Evolutionary conservation across 2,888 invertebrate genomes (phyloP).

Genomic region (Laspeyria flexula): DNA sequence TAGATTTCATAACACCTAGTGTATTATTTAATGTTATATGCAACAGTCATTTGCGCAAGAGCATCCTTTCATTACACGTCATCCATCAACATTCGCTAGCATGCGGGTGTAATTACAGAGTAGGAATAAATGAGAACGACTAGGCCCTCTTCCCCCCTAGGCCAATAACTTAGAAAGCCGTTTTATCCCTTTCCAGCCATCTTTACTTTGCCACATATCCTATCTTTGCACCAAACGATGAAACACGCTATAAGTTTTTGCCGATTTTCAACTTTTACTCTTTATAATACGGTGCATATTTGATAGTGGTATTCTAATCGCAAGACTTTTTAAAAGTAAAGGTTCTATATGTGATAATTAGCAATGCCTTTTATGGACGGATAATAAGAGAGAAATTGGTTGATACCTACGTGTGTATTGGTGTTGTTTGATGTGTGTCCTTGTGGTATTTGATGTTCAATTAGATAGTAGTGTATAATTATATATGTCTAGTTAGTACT

Average conservation of each 20-base stretch:
- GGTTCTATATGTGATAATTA: constrained; percentile 15
- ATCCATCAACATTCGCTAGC: constrained; percentile 10
- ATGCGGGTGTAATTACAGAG: constrained; percentile 17
- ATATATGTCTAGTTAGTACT: too few species aligned
- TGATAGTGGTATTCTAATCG: too few species aligned
- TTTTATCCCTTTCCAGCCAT: constrained; percentile 33
- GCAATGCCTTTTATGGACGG: constrained; percentile 5
- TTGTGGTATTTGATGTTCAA: too few species aligned
- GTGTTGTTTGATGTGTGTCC: too few species aligned
- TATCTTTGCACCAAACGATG: too few species aligned
- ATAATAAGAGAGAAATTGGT: background rate
- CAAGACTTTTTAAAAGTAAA: too few species aligned
- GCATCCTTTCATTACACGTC: constrained; percentile 1
- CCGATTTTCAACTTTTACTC: too few species aligned
- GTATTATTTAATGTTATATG: too few species aligned
- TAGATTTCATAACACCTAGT: background rate
- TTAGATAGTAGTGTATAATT: too few species aligned
- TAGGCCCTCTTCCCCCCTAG: constrained; percentile 20
- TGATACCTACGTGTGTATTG: background rate
- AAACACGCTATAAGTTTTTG: too few species aligned
- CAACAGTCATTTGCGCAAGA: background rate
- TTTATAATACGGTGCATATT: too few species aligned
- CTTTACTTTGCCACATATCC: background rate
- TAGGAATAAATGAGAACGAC: constrained; percentile 5
- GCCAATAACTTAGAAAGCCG: constrained; percentile 54